Percentiles rank a stretch among this genome's conserved stretches.
These are phyloP conservation scores for Reticulitermes lucifugus DNA, from an alignment of 2,888 invertebrate species.

Conservation along the genomic window DNA sequence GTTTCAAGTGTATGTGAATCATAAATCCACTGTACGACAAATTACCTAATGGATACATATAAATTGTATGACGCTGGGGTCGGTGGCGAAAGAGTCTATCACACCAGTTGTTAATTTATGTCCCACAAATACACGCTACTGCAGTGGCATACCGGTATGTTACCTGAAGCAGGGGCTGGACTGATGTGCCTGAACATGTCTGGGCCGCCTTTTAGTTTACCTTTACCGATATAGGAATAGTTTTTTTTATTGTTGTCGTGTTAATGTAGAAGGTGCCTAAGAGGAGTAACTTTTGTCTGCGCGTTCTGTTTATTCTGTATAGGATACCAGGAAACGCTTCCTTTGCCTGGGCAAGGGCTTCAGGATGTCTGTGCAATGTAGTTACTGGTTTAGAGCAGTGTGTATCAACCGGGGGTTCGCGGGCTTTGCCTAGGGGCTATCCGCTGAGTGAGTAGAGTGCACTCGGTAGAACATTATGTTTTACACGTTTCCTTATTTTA, in stretches of 20 bases:
- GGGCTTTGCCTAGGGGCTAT: no score
- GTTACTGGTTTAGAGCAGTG: no score
- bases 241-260: constrained; percentile 1
- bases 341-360: no score
- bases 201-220: neutral
- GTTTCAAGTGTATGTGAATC: constrained; percentile 31
- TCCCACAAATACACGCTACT: neutral
- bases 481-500: no score
- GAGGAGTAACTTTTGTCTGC: neutral
- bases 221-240: neutral
- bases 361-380: no score
- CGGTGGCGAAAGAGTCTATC: constrained; percentile 27
- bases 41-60: constrained; percentile 36
- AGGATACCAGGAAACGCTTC: neutral
- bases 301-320: neutral
- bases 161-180: neutral
- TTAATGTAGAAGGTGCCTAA: no score
- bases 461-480: no score
- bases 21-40: constrained; percentile 26
- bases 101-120: constrained; percentile 27
- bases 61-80: neutral
- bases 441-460: no score
- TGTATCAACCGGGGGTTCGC: no score
- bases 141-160: neutral
- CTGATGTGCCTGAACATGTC: neutral